Conservation (phyloP, 1,140 invertebrate genomes). For the Pogonus chalceus region DNA sequence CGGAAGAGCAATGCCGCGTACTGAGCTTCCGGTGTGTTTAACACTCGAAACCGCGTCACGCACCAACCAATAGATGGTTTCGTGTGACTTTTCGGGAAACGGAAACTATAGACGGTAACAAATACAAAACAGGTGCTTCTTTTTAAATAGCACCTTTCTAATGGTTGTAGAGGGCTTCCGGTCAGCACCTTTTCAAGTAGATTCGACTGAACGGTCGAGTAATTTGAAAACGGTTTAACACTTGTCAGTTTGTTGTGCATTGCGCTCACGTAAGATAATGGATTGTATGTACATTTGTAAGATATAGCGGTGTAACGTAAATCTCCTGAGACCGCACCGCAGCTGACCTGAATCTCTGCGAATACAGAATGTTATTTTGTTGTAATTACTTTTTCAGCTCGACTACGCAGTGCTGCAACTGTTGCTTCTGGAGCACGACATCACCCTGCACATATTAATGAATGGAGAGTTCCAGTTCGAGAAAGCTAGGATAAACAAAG, state of each 20-base stretch:
- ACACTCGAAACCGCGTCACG: background rate
- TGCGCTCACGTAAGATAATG: constrained; percentile 14
- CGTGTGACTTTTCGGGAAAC: background rate
- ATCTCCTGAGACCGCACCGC: background rate
- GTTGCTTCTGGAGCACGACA: constrained; percentile 65
- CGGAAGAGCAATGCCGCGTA: background rate
- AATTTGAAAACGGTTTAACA: constrained; percentile 16
- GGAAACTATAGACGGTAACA: background rate
- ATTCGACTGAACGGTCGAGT: too few relatives aligned
- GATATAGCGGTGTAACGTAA: constrained; percentile 7
- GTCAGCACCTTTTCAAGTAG: too few relatives aligned
- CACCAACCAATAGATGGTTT: too few relatives aligned
- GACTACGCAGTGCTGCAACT: constrained; percentile 70
- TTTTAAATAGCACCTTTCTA: too few relatives aligned
- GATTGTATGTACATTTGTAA: background rate
- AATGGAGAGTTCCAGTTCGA: constrained; percentile 64
- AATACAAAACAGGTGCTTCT: background rate
- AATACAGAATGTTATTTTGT: constrained; percentile 12
- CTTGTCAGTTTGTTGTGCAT: constrained; percentile 15
- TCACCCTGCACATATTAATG: constrained; percentile 74
- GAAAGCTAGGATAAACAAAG: constrained; percentile 56
- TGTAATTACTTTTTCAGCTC: constrained; percentile 41
- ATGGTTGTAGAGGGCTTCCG: too few relatives aligned
- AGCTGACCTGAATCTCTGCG: background rate
- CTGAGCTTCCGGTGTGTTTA: background rate